A percentile compares a stretch with the other conserved stretches of the same genome.
phyloP scores from a whole-genome alignment of 2,888 invertebrate species.

The Lordiphosa fenestrarum region DNA sequence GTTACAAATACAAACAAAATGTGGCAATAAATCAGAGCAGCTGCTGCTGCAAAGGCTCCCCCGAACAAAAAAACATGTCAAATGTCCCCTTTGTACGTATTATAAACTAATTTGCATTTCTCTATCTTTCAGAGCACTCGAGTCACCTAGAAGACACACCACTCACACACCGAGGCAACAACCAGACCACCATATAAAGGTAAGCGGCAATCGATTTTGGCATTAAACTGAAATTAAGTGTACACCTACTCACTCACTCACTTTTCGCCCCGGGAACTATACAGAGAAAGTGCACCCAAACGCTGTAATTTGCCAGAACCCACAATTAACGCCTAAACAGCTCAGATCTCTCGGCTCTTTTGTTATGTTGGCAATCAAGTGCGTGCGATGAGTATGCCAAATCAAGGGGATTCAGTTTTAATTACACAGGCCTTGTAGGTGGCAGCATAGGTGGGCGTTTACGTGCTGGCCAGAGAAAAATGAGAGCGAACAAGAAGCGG shows the following conservation, averaged over 20 bases:
- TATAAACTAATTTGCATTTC: conserved; percentile 48
- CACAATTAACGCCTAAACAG: conserved; percentile 70
- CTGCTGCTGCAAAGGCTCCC: conserved; percentile 30
- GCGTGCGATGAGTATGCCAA: conserved; percentile 25
- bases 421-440: conserved; percentile 40
- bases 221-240: conserved; percentile 54
- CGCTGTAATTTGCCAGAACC: conserved; percentile 68
- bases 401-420: conserved; percentile 42
- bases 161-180: neutral
- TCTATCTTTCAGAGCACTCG: conserved; percentile 22
- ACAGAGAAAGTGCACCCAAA: conserved; percentile 64
- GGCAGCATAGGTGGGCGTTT: conserved; percentile 9
- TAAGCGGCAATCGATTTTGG: conserved; percentile 53
- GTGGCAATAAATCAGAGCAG: conserved; percentile 53
- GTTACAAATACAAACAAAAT: neutral
- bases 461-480: conserved; percentile 30
- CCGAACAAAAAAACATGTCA: conserved; percentile 29
- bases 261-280: conserved; percentile 14
- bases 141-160: conserved; percentile 4
- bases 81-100: conserved; percentile 32
- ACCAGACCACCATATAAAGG: conserved; percentile 28
- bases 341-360: neutral
- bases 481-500: conserved; percentile 11
- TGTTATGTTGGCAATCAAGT: conserved; percentile 60
- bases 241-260: conserved; percentile 20